A percentile compares a stretch with the other conserved stretches of the same genome.
Conservation (phyloP, 2,113 vertebrate species). For the Apteryx mantelli region DNA sequence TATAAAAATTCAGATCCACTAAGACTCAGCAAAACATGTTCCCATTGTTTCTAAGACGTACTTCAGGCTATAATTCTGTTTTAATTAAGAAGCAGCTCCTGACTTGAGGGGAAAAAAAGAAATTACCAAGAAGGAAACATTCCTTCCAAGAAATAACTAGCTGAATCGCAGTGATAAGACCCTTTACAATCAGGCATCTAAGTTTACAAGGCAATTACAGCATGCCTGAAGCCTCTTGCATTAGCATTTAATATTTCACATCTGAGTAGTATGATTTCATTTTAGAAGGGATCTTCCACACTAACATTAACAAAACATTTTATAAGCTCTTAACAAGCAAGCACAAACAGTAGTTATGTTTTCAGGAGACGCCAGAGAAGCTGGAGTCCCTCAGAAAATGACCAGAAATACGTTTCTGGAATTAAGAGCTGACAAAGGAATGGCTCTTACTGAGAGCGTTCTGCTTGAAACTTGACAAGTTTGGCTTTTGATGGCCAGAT, state of each 20-base stretch:
- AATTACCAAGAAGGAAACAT: not conserved
- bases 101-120: not conserved
- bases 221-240: not conserved
- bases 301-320: not conserved
- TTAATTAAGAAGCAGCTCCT: slow-evolving; percentile 35
- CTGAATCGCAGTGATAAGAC: not conserved
- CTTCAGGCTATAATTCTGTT: not conserved
- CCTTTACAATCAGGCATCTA: slow-evolving; percentile 7
- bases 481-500: not conserved
- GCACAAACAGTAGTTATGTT: not conserved
- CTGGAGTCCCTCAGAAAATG: not conserved
- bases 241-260: not conserved
- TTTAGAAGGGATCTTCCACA: not conserved
- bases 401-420: not conserved
- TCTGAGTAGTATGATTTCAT: not conserved
- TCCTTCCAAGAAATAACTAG: slow-evolving; percentile 39
- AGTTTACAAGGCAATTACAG: slow-evolving; percentile 12
- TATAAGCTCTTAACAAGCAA: not conserved
- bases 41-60: slow-evolving; percentile 1
- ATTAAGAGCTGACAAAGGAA: not conserved
- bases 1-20: not conserved
- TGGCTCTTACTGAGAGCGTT: not conserved
- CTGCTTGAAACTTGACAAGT: not conserved
- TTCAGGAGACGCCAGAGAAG: not conserved
- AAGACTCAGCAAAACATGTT: not conserved